Conservation (phyloP, 2,797 vertebrate genomes). For the Coilia nasus region DNA sequence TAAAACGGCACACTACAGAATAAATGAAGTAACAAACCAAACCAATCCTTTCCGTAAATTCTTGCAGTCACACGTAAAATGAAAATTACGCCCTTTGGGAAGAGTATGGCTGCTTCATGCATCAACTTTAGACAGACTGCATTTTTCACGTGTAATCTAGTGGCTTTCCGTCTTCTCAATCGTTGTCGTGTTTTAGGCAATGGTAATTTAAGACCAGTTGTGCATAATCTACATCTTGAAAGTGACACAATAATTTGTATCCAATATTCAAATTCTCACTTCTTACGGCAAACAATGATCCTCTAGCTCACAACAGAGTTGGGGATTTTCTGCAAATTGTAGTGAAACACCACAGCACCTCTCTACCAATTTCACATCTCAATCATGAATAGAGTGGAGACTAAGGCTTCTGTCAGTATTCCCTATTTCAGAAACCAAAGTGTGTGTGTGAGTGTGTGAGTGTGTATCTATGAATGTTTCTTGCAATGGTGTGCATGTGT, state of each 20-base stretch:
- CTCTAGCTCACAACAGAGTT: constrained; percentile 28
- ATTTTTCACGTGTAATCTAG: constrained; percentile 62
- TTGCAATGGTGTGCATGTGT: no score
- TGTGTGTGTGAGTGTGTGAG: not conserved
- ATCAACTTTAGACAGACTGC: constrained; percentile 72
- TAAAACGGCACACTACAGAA: constrained; percentile 55
- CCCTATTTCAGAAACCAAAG: not conserved
- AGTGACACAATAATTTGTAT: constrained; percentile 61
- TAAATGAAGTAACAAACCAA: constrained; percentile 64
- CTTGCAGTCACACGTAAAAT: constrained; percentile 72
- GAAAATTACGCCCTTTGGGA: constrained; percentile 70
- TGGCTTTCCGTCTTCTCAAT: constrained; percentile 56
- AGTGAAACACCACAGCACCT: constrained; percentile 28
- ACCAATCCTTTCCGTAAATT: constrained; percentile 63
- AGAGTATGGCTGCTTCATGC: constrained; percentile 66
- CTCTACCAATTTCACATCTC: constrained; percentile 5
- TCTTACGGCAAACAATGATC: constrained; percentile 52
- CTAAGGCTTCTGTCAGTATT: not conserved
- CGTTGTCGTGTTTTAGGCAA: constrained; percentile 57
- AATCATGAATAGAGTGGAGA: not conserved
- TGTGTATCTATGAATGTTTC: not conserved
- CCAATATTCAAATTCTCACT: constrained; percentile 70
- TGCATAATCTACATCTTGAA: constrained; percentile 51
- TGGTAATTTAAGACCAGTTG: constrained; percentile 55
- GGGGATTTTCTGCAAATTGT: constrained; percentile 55